Evolutionary conservation across 2,797 vertebrate species (phyloP), one percentile per base, ranked within the genome.

Genomic region (Pempheris klunzingeri): DNA sequence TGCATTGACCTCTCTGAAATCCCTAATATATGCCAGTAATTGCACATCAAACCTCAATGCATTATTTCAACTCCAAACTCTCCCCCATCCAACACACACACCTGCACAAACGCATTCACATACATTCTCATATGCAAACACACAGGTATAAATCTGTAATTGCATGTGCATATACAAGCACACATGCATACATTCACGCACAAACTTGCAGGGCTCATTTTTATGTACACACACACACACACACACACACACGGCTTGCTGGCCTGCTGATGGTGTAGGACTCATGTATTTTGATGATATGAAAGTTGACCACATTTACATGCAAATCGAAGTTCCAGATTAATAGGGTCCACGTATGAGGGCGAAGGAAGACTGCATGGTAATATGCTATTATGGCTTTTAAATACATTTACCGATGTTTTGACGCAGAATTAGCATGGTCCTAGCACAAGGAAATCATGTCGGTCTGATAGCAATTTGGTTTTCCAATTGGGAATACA

Each of bases 271-370:
- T 84, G 81, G 86, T 94, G 71, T 82, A 69, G 71, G 94, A 96
- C 95, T 98, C 96, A 96, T 98, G 97, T 98, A 97, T 99, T 98
- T 98, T 98, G 97, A 99, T 98, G 97, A 99, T 97, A 99, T 98
- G 97, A 99, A 99, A 98, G 96, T 98, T 98, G 97, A 98, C 96
- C 95, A 86, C 97, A 99, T 99, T 99, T 99, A 99, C 98, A 99
- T 99, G 97, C 97, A 99, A 99, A 99, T 99, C 96, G 98, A 98
- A 99, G 97, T 99, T 97, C 95, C 96, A 97, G 96, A 99, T 99
- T 99, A 99, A 98, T 97, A 96, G 96, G 93, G 95, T 95, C 95
- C 95, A 95, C 95, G 95, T 96, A 90, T 76, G 86, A 89, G 88
- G 88, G 90, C 77, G 89, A 95, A 94, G 96, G 95, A 95, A 95